Base-by-base conservation (phyloP, 2,888 invertebrate species). In the Drosophila anomelani region DNA sequence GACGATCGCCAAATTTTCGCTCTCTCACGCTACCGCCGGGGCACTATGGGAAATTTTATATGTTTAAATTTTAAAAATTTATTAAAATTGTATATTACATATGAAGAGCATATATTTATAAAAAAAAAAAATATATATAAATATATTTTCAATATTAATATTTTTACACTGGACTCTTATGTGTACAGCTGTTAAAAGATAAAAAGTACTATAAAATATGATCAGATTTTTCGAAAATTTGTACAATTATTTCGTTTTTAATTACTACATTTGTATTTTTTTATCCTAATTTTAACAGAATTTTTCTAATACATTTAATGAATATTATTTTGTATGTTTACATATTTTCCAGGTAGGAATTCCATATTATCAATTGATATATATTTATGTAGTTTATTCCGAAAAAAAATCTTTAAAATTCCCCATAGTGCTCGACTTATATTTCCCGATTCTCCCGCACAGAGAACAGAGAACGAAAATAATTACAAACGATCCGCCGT, bases 401-500 rank as follows among this genome's bases (percentile, higher is more conserved):
- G 6, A 5, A n/a, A 17, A 17, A 12, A 20, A 4, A 4, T 20
- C 5, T 3, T 9, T 4, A 4, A 51, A 20, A 20, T 5, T 34
- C 0, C 51, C 51, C 51, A 53, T 10, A 10, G 51, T 23, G 9
- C 29, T 20, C 39, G 39, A 39, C 49, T 51, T 39, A 29, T 17
- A 13, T 39, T 59, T 59, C 29, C 32, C 51, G 59, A 51, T 51
- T 39, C 39, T 39, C 39, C 26, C 39, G 51, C 59, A 3, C 36
- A 12, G 36, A 34, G 51, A 53, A 15, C 9, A 2, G 51, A 53
- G 34, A 51, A 9, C 34, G 47, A 47, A 36, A 53, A 53, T 44
- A 66, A 64, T 64, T 63, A 64, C 64, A 64, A 64, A n/a, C 51
- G 49, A 39, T 26, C 49, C 49, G 64, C 41, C n/a, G 47, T 63